Evolutionary conservation across 2,888 invertebrate species (phyloP), one percentile per base, ranked within the genome.

Genomic region (Bombylius discolor): DNA sequence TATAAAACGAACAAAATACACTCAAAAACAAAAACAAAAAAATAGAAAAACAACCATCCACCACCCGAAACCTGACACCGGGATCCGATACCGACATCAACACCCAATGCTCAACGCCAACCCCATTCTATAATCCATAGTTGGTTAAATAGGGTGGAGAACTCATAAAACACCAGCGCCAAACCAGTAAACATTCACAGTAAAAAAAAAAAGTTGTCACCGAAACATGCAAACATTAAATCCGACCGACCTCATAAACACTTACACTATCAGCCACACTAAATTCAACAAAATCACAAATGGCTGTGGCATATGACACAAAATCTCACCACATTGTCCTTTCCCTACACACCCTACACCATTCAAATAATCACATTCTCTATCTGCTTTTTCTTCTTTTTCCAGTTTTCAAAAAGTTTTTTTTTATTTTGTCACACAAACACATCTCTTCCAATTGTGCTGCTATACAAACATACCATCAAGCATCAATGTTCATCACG

Each of bases 241-340:
- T 42, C 39, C 11, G 39, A 42, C 11, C 39, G 3, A 36, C 9
- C 36, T 9, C 36, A 9, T 36, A 36, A 36, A 36, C 36, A 36
- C 36, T 36, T 36, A 36, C 36, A 36, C 36, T 36, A 9, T 36
- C 36, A 8, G 9, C 36, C 9, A 36, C 36, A 36, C 36, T 36
- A 36, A 42, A 42, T 11, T 42, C 39, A 11, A 42, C 39, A 42
- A 42, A 42, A 42, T 42, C 39, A 42, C 39, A 42, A 42, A 42
- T 42, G 39, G 39, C 39, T 42, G 39, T 13, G 49, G 39, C 49
- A 55, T 55, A 47, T 51, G 55, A 47, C 50, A 55, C 46, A 45
- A 46, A 39, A 55, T 39, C 51, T 47, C 50, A 55, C 51, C 46
- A 55, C 50, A 42, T 42, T 42, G 39, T 42, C 39, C 39, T 42